Percentiles rank a stretch among this genome's conserved stretches.
Conservation (phyloP, 2,888 invertebrate species). For the Eupithecia subfuscata region DNA sequence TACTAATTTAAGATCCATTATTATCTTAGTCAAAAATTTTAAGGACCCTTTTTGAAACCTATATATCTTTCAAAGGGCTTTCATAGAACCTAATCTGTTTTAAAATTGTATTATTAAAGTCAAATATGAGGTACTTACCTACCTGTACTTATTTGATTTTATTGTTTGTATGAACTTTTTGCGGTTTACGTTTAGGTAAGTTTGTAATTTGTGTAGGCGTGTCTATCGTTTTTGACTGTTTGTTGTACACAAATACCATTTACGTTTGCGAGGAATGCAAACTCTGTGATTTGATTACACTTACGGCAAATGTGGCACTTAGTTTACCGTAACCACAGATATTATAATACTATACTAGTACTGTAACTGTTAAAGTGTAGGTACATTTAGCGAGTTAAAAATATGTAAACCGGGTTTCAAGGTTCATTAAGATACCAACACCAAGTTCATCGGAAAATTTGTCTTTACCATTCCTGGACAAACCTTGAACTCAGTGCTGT, state of each 20-base stretch:
- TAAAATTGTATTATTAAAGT: background rate
- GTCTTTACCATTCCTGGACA: background rate
- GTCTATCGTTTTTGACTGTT: slow-evolving; percentile 30
- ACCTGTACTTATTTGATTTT: background rate
- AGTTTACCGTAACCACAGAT: too few relatives aligned
- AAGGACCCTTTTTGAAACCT: background rate
- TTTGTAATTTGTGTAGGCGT: slow-evolving; percentile 26
- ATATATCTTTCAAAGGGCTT: background rate
- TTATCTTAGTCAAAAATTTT: background rate
- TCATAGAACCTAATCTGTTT: background rate
- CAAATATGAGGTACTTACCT: background rate
- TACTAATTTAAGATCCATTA: background rate
- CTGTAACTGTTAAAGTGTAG: too few relatives aligned
- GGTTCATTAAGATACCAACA: background rate
- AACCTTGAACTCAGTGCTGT: background rate
- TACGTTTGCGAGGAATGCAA: slow-evolving; percentile 5
- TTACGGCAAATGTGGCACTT: slow-evolving; percentile 11
- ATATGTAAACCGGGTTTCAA: slow-evolving; percentile 7
- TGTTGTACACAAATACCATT: slow-evolving; percentile 9
- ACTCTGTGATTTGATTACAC: slow-evolving; percentile 9
- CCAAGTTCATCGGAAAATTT: background rate
- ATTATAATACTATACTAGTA: too few relatives aligned
- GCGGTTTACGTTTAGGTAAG: slow-evolving; percentile 18
- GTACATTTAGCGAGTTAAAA: slow-evolving; percentile 6
- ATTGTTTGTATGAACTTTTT: background rate